These are phyloP conservation scores for Onychostoma macrolepis DNA, from an alignment of 2,113 vertebrate species.

Conservation along the genomic window DNA sequence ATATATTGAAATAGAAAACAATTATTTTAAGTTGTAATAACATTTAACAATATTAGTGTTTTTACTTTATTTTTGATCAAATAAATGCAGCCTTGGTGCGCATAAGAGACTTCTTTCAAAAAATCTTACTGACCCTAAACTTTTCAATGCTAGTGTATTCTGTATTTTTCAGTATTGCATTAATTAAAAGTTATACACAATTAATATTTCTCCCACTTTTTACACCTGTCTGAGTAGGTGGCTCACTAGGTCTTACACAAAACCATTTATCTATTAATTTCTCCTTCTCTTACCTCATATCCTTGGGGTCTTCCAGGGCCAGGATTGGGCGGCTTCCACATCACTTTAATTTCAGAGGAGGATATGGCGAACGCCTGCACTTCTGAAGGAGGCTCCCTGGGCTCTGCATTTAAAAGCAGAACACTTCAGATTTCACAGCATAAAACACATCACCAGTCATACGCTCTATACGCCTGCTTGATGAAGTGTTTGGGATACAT, in stretches of 20 bases:
- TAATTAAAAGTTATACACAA: neutral
- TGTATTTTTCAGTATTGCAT: no score
- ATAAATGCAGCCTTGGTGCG: no score
- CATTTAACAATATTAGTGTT: no score
- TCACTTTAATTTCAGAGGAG: slow-evolving; percentile 89
- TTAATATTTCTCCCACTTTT: neutral
- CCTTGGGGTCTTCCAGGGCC: slow-evolving; percentile 90
- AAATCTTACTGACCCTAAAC: no score
- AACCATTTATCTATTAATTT: neutral
- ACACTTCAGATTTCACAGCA: neutral
- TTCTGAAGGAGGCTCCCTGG: slow-evolving; percentile 85
- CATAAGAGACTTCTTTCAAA: no score
- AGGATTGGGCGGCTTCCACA: slow-evolving; percentile 87
- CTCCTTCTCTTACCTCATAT: slow-evolving; percentile 83
- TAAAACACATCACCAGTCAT: neutral
- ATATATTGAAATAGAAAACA: neutral
- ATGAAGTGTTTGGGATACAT: neutral
- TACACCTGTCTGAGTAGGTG: neutral
- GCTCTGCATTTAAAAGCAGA: slow-evolving; percentile 80
- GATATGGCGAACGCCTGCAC: slow-evolving; percentile 87
- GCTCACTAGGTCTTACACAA: neutral
- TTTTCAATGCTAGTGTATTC: no score
- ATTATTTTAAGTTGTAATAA: no score
- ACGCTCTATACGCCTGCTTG: neutral
- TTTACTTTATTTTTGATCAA: no score